A percentile compares a stretch with the other conserved stretches of the same genome.
Conservation (phyloP, 2,113 vertebrate genomes). For the Euleptes europaea region DNA sequence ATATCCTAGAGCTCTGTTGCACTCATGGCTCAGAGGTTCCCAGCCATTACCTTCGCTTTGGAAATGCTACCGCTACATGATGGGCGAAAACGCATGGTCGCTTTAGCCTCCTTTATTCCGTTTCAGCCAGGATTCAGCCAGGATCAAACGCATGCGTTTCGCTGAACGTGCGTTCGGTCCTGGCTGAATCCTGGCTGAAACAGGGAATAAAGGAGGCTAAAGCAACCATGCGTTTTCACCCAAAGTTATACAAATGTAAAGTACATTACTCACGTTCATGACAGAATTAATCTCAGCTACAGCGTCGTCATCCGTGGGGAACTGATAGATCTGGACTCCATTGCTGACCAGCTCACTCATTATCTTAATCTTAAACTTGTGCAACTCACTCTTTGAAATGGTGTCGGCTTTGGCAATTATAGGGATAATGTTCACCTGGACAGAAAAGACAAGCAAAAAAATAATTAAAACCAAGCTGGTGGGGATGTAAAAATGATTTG, state of each 20-base stretch:
- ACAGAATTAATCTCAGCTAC: conserved; percentile 95
- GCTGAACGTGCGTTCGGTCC: no score
- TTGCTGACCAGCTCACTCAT: conserved; percentile 99
- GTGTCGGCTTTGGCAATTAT: conserved; percentile 98
- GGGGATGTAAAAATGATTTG: neutral
- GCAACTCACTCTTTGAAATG: conserved; percentile 96
- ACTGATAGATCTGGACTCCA: conserved; percentile 98
- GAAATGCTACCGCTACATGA: neutral
- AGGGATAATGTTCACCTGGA: conserved; percentile 95
- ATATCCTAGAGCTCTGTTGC: no score
- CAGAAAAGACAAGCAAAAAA: neutral
- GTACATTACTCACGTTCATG: conserved; percentile 89
- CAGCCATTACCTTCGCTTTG: neutral
- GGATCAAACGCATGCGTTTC: no score
- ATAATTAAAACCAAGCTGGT: neutral
- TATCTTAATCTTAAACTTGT: conserved; percentile 99
- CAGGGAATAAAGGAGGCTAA: no score
- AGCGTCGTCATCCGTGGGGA: conserved; percentile 92
- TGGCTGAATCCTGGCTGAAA: no score
- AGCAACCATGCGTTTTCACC: no score
- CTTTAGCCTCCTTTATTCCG: no score
- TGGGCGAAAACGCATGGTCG: no score
- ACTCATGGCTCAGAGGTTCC: no score
- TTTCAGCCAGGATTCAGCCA: no score
- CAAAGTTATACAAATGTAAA: neutral